Evolutionary conservation across 1,140 invertebrate species (phyloP).

Genomic region (Neotoxoptera formosana): DNA sequence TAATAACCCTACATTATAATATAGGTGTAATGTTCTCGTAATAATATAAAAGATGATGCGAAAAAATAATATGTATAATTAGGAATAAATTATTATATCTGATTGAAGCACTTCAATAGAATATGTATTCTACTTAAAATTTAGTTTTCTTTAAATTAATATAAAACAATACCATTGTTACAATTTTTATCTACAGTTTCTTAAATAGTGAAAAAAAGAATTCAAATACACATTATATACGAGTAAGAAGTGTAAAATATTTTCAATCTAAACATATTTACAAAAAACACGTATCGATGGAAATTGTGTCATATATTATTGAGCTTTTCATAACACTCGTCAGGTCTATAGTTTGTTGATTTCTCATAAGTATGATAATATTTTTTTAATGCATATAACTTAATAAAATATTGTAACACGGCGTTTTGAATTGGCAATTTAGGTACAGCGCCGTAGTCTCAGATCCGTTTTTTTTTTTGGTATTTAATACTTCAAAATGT

Average conservation of each 20-base stretch:
- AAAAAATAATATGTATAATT: neutral
- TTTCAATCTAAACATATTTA: neutral
- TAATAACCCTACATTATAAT: neutral
- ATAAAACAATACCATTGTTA: neutral
- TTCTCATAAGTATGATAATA: neutral
- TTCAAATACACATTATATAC: neutral
- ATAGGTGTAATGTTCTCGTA: neutral
- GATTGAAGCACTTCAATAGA: neutral
- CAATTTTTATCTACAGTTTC: neutral
- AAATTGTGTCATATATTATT: neutral
- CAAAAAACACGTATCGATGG: neutral
- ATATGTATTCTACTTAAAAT: neutral
- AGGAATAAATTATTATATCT: neutral
- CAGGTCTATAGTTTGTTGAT: neutral
- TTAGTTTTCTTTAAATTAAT: neutral
- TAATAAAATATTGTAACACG: neutral
- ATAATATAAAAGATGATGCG: neutral
- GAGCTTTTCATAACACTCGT: neutral
- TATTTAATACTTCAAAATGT: too few relatives aligned
- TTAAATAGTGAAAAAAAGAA: neutral
- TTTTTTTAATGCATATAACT: neutral
- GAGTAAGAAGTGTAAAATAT: neutral
- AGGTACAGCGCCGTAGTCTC: neutral
- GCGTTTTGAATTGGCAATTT: conserved; percentile 1
- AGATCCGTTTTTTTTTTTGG: neutral